Base-by-base conservation (phyloP, 1,140 invertebrate genomes). In the Aphelenchoides besseyi region DNA sequence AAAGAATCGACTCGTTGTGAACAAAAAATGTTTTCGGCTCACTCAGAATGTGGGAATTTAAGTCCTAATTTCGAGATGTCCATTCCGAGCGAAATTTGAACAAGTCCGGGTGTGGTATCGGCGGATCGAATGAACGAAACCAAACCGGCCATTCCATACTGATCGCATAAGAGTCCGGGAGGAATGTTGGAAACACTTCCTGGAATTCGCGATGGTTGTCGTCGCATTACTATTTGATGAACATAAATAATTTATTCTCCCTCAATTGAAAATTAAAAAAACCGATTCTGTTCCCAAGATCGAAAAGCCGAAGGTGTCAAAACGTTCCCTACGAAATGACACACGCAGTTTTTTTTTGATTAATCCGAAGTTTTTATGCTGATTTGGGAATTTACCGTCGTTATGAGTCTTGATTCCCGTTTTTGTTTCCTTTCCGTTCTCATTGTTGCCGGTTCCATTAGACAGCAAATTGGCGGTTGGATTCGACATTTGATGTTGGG, bases 101-200 rank as follows among this genome's bases (percentile, higher is more conserved):
- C 93, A 29, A 81, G 71, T 16, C 61, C 63, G 16, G 72, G 79
- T 48, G 72, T 54, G 37, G 80, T 93, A 88, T 99, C 95, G 54
- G 95, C 93, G 72, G 94, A 93, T 85, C 94, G 89, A 74, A 99
- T 96, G 86, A 98, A 98, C 68, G 95, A 95, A 84, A 98, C 87
- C 66, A 98, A 88, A 35, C 96, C 96, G 71, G 97, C 94, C 88
- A 98, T 97, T 74, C 96, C 96, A 87, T 97, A 99, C 88, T 98
- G 95, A 88, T 99, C 97, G 77, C 92, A 93, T 69, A 99, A 93
- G 95, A 98, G 98, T 85, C 91, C 92, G 64, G 90, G 89, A 55
- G 96, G 96, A 88, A 99, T 98, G 87, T 98, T 96, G 81, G 94
- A 94, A 74, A 98, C 93, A 87, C 84, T 85, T 59, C 87, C 87